Evolutionary conservation across 2,797 vertebrate species (phyloP).

Genomic region (Mormyrus hasselquistii): DNA sequence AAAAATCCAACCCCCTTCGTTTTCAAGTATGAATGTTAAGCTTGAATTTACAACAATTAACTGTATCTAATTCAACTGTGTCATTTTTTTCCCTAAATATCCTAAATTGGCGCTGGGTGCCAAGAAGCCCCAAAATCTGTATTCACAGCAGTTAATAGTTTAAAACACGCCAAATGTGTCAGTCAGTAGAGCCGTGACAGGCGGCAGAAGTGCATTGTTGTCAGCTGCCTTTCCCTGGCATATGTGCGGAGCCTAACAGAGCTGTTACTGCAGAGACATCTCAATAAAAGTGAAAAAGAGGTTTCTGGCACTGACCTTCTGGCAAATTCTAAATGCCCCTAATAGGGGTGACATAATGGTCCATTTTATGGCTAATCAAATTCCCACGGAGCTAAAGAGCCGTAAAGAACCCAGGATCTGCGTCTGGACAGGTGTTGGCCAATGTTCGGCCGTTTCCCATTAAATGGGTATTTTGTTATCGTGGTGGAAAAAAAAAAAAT

Average conservation of each 20-base stretch:
- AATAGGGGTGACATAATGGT: slow-evolving; percentile 66
- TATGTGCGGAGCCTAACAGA: slow-evolving; percentile 61
- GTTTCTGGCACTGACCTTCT: slow-evolving; percentile 56
- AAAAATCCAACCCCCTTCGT: neutral
- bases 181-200: slow-evolving; percentile 28
- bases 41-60: slow-evolving; percentile 2
- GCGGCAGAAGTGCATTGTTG: slow-evolving; percentile 57
- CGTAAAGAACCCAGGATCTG: slow-evolving; percentile 42
- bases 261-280: slow-evolving; percentile 56
- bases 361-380: slow-evolving; percentile 67
- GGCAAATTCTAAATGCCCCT: slow-evolving; percentile 55
- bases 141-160: slow-evolving; percentile 11
- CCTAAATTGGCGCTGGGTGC: neutral
- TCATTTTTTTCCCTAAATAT: neutral
- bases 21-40: slow-evolving; percentile 3
- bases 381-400: slow-evolving; percentile 58
- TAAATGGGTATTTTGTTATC: slow-evolving; percentile 40
- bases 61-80: slow-evolving; percentile 1
- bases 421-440: slow-evolving; percentile 51
- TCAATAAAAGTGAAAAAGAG: slow-evolving; percentile 57
- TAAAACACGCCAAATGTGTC: slow-evolving; percentile 7
- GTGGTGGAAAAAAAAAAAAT: slow-evolving; percentile 39
- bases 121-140: neutral
- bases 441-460: slow-evolving; percentile 43
- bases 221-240: slow-evolving; percentile 40